Base-by-base conservation (phyloP, 2,888 invertebrate species). In the Cistogaster globosa region DNA sequence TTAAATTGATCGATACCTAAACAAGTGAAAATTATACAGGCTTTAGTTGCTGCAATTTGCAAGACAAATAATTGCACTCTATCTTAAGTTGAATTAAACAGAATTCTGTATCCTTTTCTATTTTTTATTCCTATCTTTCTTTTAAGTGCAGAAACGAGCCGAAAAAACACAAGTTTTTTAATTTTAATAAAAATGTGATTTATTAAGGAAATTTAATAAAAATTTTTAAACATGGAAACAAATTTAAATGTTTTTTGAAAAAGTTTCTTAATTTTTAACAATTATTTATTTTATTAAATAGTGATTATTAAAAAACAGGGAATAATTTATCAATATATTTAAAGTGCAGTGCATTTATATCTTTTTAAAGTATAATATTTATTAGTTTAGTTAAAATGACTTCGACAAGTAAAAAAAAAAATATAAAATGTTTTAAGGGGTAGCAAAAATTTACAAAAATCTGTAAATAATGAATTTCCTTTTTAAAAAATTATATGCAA, bases 331-430 rank as follows among this genome's bases (percentile, higher is more conserved):
- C 58, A 72, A 57, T 60, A 71, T 62, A 63, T 69, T 11, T 69
- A 77, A 81, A 63, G 81, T 82, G 84, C 77, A 67, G 84, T 84
- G 84, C 77, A 75, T 84, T 83, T 67, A 60, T 38, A 32, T 32
- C 32, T 7, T 32, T 74, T 77, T 74, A 4, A 74, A 63, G 53
- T 63, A 22, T 18, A 5, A 69, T 75, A 12, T 57, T 65, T 20
- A 58, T 74, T 42, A 26, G 18, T 76, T 84, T 57, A 53, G 60
- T 76, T 60, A 80, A 76, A 67, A 45, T 53, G n/a, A 8, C 18
- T 32, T 58, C 36, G 18, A 62, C 62, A 74, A 69, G 18, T 5
- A 36, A 45, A 51, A 48, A 48, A 18, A n/a, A 18, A 42, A 42
- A 36, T 51, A 74, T 36, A 32, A 55, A 53, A 26, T 20, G 58